phyloP scores from a whole-genome alignment of 2,888 invertebrate species.

The Agonum fuliginosum region DNA sequence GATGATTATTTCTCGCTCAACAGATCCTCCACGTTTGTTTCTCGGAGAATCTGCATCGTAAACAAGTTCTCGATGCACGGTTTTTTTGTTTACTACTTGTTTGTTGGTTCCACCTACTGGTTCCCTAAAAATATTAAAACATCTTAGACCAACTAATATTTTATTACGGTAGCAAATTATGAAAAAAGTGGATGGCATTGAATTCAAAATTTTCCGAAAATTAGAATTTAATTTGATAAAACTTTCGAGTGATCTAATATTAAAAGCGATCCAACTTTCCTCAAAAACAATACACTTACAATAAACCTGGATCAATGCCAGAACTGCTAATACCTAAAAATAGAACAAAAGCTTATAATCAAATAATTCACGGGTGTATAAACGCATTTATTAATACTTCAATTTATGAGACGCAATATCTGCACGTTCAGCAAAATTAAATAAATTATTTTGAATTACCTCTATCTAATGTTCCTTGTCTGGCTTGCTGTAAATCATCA shows the following conservation, averaged over 20 bases:
- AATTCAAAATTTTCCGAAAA: background rate
- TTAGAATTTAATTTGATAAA: no score
- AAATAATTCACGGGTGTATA: conserved; percentile 62
- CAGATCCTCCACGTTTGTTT: conserved; percentile 67
- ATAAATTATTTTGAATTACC: conserved; percentile 64
- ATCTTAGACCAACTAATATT: conserved; percentile 5
- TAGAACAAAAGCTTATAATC: conserved; percentile 70
- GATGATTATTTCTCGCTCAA: conserved; percentile 66
- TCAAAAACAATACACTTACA: conserved; percentile 67
- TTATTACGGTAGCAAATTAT: background rate
- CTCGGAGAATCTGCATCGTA: conserved; percentile 64
- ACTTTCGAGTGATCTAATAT: conserved; percentile 37
- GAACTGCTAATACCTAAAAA: conserved; percentile 59
- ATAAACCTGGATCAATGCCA: conserved; percentile 70
- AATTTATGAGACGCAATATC: background rate
- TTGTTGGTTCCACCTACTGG: conserved; percentile 42
- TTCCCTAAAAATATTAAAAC: conserved; percentile 38
- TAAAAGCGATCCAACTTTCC: conserved; percentile 34
- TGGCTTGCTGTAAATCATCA: conserved; percentile 80
- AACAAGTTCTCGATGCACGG: conserved; percentile 70
- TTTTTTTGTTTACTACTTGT: conserved; percentile 63
- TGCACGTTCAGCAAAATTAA: no score
- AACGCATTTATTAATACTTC: background rate
- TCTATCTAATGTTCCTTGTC: conserved; percentile 68
- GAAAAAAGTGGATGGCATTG: background rate